Evolutionary conservation across 2,888 invertebrate genomes (phyloP).

Genomic region (Xanthorhoe spadicearia): DNA sequence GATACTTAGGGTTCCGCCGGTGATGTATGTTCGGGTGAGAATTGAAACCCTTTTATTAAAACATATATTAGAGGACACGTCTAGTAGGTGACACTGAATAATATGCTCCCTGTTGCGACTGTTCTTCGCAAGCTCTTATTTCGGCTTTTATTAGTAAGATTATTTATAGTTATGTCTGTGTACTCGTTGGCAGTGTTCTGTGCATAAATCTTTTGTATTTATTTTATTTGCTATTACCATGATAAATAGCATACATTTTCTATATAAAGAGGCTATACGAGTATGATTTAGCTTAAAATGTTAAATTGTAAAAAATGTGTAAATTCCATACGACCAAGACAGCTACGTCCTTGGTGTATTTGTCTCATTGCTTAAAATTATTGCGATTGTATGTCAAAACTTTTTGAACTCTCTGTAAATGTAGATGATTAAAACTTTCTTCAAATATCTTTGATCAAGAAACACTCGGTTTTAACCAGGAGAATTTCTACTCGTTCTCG

Average conservation of each 20-base stretch:
- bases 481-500: slow-evolving; percentile 28
- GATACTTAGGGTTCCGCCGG: slow-evolving; percentile 76
- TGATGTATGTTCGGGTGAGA: slow-evolving; percentile 79
- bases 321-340: no score
- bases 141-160: slow-evolving; percentile 76
- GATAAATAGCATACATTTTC: slow-evolving; percentile 1
- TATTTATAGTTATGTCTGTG: slow-evolving; percentile 69
- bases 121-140: slow-evolving; percentile 73
- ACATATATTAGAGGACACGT: slow-evolving; percentile 82
- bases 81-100: slow-evolving; percentile 81
- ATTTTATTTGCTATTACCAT: slow-evolving; percentile 44
- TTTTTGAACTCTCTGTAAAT: neutral
- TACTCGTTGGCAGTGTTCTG: slow-evolving; percentile 51
- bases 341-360: no score
- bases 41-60: slow-evolving; percentile 84
- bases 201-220: slow-evolving; percentile 54
- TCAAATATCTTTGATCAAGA: slow-evolving; percentile 20
- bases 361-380: no score
- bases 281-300: neutral
- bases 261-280: neutral
- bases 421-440: slow-evolving; percentile 17
- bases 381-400: neutral
- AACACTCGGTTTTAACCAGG: slow-evolving; percentile 19
- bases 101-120: slow-evolving; percentile 80
- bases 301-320: no score